Evolutionary conservation across 2,113 vertebrate species (phyloP).

Genomic region (Bungarus multicinctus): DNA sequence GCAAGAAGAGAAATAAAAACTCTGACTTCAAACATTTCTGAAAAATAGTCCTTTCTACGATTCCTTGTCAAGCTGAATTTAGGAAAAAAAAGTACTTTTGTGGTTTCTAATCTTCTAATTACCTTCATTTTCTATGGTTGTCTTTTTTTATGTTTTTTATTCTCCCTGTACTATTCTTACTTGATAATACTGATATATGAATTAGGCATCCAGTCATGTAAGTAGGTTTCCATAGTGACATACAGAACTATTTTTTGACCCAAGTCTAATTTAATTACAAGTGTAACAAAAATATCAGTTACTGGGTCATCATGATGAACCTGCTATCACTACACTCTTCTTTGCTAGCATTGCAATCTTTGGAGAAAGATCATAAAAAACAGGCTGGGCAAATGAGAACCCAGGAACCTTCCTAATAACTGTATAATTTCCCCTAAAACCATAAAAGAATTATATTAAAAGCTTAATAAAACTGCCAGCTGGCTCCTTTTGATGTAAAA

Average conservation of each 20-base stretch:
- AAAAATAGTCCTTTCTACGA: neutral
- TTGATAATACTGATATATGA: neutral
- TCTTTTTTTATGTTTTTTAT: neutral
- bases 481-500: slow-evolving; percentile 67
- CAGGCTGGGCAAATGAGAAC: slow-evolving; percentile 44
- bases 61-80: neutral
- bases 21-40: neutral
- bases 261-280: neutral
- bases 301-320: neutral
- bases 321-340: neutral
- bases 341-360: neutral
- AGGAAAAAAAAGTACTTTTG: neutral
- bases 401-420: slow-evolving; percentile 59
- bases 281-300: neutral
- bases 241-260: neutral
- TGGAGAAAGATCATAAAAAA: slow-evolving; percentile 7
- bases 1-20: neutral
- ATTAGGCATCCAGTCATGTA: neutral
- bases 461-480: slow-evolving; percentile 52
- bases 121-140: neutral
- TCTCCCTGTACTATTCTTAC: neutral
- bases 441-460: slow-evolving; percentile 55
- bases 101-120: neutral
- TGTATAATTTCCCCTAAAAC: slow-evolving; percentile 47
- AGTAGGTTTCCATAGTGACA: neutral